A percentile compares a stretch with the other conserved stretches of the same genome.
phyloP scores from a whole-genome alignment of 2,888 invertebrate genomes.

The Automeris io region DNA sequence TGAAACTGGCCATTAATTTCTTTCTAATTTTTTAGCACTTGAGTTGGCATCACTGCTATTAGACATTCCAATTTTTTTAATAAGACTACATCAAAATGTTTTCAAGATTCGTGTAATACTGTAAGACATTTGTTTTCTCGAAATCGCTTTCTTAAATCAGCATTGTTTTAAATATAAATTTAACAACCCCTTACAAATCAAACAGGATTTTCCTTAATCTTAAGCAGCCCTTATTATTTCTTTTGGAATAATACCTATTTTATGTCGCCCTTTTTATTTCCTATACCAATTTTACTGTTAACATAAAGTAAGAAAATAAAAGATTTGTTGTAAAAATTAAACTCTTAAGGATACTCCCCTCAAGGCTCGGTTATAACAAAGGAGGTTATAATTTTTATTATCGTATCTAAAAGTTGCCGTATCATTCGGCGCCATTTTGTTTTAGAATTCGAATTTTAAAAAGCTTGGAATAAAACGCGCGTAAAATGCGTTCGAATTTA shows the following conservation, averaged over 20 bases:
- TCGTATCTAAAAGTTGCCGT: constrained; percentile 48
- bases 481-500: constrained; percentile 23
- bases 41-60: too few species aligned
- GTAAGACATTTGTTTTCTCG: too few species aligned
- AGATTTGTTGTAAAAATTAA: constrained; percentile 71
- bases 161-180: background rate
- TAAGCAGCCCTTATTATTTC: constrained; percentile 29
- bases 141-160: too few species aligned
- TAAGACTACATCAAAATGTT: too few species aligned
- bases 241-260: constrained; percentile 54
- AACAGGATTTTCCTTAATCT: constrained; percentile 3
- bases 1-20: too few species aligned
- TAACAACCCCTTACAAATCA: constrained; percentile 5
- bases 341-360: constrained; percentile 57
- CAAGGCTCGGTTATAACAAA: constrained; percentile 44
- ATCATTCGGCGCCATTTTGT: constrained; percentile 48
- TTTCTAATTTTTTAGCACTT: too few species aligned
- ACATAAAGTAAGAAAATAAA: constrained; percentile 59
- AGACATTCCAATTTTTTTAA: too few species aligned
- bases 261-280: constrained; percentile 53
- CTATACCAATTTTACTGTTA: constrained; percentile 54
- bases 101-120: too few species aligned
- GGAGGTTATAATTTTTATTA: constrained; percentile 61
- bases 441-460: constrained; percentile 56
- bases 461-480: constrained; percentile 43